These are phyloP conservation scores for Montipora efflorescens DNA, from an alignment of 64 coral and sea anemone genomes.

Conservation along the genomic window DNA sequence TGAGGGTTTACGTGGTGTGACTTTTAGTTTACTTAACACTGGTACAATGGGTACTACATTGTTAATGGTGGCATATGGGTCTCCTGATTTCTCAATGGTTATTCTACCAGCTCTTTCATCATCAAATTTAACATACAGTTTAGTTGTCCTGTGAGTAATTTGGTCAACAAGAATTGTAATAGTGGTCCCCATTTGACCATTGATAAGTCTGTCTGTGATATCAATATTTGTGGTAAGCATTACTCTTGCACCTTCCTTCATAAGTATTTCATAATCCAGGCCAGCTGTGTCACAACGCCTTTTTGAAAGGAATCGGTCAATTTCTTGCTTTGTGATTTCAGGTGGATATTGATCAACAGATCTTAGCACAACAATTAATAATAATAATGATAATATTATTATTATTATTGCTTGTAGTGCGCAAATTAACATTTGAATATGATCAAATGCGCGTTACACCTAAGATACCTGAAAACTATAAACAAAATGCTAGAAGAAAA, in stretches of 20 bases:
- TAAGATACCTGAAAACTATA: too few species aligned
- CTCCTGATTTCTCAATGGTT: neutral
- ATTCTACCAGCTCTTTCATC: constrained; percentile 22
- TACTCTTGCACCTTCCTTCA: constrained; percentile 22
- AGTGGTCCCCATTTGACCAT: constrained; percentile 27
- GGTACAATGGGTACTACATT: constrained; percentile 76
- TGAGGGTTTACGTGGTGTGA: constrained; percentile 69
- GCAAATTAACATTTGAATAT: too few species aligned
- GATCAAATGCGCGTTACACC: too few species aligned
- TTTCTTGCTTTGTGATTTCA: neutral
- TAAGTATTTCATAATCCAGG: neutral
- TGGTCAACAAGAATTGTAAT: neutral
- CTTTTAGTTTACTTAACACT: constrained; percentile 68
- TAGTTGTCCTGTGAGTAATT: neutral
- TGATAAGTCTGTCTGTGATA: constrained; percentile 16
- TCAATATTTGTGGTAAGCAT: constrained; percentile 28
- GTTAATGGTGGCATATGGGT: constrained; percentile 61
- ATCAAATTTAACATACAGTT: neutral
- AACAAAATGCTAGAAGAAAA: too few species aligned
- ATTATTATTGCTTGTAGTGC: too few species aligned
- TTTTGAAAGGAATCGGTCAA: neutral
- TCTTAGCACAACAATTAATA: neutral
- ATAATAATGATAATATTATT: too few species aligned
- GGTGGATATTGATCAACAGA: neutral
- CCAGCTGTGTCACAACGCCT: neutral